phyloP scores from a whole-genome alignment of 2,797 vertebrate genomes.

The Sebastes kiyomatsui region DNA sequence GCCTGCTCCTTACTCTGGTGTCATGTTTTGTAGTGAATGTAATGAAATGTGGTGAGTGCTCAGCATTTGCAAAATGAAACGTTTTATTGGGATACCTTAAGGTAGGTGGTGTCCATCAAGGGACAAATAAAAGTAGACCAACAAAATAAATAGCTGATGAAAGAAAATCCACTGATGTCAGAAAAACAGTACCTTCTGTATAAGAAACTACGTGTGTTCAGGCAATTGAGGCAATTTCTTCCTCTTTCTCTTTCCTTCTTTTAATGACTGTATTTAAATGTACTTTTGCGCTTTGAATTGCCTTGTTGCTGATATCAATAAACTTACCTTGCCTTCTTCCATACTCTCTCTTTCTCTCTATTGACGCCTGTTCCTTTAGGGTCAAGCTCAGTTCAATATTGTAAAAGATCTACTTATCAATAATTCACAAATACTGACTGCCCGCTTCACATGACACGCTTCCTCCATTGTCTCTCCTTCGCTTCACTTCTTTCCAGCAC shows the following conservation, averaged over 20 bases:
- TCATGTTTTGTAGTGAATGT: neutral
- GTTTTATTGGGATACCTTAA: neutral
- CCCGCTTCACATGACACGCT: slow-evolving; percentile 39
- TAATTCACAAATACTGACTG: slow-evolving; percentile 64
- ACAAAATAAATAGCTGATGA: slow-evolving; percentile 4
- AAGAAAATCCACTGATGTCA: neutral
- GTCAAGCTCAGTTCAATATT: slow-evolving; percentile 54
- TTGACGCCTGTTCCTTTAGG: slow-evolving; percentile 19
- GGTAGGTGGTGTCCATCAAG: neutral
- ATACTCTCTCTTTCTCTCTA: neutral
- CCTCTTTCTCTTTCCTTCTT: neutral
- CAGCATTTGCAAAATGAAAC: neutral
- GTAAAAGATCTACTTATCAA: slow-evolving; percentile 63
- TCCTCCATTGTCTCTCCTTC: neutral
- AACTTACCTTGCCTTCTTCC: too few relatives aligned
- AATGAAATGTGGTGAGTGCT: neutral
- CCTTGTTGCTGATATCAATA: too few relatives aligned
- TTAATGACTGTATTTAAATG: too few relatives aligned
- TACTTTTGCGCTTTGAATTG: too few relatives aligned
- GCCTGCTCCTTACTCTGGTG: neutral
- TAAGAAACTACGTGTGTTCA: neutral
- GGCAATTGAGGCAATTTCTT: slow-evolving; percentile 7
- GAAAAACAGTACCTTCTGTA: neutral
- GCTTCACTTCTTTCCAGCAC: neutral
- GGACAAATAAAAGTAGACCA: slow-evolving; percentile 15